Conservation (phyloP, 2,113 vertebrate species). For the Anas platyrhynchos region DNA sequence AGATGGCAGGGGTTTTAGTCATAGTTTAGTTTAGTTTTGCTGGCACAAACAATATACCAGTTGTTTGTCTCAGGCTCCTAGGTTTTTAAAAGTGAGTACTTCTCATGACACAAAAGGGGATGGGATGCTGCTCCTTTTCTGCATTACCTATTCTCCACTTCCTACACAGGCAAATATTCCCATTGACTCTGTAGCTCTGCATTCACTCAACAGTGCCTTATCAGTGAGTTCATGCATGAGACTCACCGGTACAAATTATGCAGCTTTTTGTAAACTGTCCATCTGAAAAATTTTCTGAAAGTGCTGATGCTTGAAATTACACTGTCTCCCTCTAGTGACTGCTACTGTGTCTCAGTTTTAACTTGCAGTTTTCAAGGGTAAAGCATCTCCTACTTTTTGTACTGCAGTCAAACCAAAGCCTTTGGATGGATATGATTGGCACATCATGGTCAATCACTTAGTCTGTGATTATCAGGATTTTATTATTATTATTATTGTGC, state of each 20-base stretch:
- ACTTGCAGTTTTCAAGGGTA: neutral
- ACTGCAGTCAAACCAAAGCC: neutral
- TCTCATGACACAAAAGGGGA: neutral
- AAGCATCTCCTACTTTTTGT: neutral
- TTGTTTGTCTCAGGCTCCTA: neutral
- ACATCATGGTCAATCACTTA: neutral
- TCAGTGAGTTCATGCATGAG: neutral
- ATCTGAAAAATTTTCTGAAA: neutral
- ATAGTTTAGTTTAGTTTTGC: neutral
- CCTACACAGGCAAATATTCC: neutral
- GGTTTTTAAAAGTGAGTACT: neutral
- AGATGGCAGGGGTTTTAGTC: neutral
- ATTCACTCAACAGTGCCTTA: neutral
- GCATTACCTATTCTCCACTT: neutral
- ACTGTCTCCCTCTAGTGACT: conserved; percentile 54
- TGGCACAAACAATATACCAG: neutral
- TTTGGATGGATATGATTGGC: neutral
- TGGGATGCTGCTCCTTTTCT: neutral
- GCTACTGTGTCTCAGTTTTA: neutral
- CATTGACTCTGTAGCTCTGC: neutral
- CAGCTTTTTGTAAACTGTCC: neutral
- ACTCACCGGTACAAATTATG: neutral
- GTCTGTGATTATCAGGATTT: neutral
- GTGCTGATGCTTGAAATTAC: neutral
- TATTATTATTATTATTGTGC: too few species aligned